Evolutionary conservation across 2,113 vertebrate genomes (phyloP).

Genomic region (Terrapene triunguis): DNA sequence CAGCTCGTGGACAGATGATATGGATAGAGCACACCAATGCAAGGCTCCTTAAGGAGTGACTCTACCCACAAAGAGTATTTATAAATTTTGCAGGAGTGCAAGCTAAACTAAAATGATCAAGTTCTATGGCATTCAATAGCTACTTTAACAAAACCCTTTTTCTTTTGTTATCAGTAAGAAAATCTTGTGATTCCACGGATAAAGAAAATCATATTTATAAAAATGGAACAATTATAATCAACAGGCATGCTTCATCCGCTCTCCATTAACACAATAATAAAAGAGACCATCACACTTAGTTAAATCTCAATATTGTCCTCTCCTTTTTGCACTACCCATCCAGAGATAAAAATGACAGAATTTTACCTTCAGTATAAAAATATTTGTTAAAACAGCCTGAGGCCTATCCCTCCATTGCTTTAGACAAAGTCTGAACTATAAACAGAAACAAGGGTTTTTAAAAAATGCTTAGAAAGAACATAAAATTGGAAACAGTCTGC

Average conservation of each 20-base stretch:
- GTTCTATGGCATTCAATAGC: not conserved
- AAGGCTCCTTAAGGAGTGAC: not conserved
- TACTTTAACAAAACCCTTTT: not conserved
- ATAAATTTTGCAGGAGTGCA: not conserved
- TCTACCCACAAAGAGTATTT: not conserved
- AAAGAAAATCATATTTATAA: not conserved
- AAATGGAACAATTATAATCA: not conserved
- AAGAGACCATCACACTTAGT: conserved; percentile 2
- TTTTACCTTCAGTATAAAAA: not conserved
- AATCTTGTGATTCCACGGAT: not conserved
- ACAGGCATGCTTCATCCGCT: not conserved
- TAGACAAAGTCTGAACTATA: conserved; percentile 12
- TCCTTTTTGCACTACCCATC: conserved; percentile 8
- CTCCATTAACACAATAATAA: not conserved
- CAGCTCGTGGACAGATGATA: not conserved
- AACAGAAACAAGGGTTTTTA: conserved; percentile 15
- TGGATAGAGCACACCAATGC: not conserved
- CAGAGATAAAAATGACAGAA: conserved; percentile 22
- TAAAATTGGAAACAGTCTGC: not conserved
- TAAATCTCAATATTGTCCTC: not conserved
- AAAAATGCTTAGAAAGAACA: conserved; percentile 34
- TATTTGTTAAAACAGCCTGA: not conserved
- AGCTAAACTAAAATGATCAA: not conserved
- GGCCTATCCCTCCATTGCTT: not conserved
- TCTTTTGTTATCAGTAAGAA: conserved; percentile 1